Evolutionary conservation across 2,888 invertebrate species (phyloP).

Genomic region (Oscheius myriophilus): DNA sequence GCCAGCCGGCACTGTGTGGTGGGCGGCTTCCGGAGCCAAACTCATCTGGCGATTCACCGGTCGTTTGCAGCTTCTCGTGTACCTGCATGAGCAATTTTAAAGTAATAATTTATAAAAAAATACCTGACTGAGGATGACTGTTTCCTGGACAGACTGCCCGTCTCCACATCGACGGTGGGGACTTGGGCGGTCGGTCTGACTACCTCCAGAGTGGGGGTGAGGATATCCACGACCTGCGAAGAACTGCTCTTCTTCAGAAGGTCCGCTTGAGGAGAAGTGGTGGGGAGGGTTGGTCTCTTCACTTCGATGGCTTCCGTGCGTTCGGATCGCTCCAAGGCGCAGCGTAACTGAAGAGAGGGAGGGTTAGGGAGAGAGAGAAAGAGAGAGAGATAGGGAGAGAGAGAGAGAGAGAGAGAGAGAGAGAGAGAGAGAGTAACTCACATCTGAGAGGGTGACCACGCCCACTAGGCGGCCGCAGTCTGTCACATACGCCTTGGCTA

Average conservation of each 20-base stretch:
- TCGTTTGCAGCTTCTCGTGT: too few species aligned
- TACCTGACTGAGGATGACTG: too few species aligned
- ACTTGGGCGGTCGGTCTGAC: constrained; percentile 6
- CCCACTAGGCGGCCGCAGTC: constrained; percentile 68
- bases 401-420: background rate
- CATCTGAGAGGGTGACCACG: constrained; percentile 67
- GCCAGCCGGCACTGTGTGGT: too few species aligned
- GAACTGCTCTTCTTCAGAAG: constrained; percentile 30
- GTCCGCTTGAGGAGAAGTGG: background rate
- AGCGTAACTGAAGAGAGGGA: constrained; percentile 40
- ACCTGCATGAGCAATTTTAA: too few species aligned
- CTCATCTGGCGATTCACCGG: too few species aligned
- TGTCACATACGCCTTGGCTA: constrained; percentile 67
- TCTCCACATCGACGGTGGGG: background rate
- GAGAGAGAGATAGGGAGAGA: too few species aligned
- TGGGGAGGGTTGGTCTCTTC: background rate
- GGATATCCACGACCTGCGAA: constrained; percentile 51
- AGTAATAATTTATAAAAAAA: too few species aligned
- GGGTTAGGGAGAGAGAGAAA: background rate
- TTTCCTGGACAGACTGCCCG: too few species aligned
- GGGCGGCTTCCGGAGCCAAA: too few species aligned
- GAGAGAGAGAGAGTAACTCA: constrained; percentile 19
- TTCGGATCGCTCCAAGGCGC: constrained; percentile 46
- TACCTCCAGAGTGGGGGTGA: constrained; percentile 65
- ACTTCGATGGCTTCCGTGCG: background rate